Base-by-base conservation (phyloP, 2,113 vertebrate species). In the Pogonocichla stellata region DNA sequence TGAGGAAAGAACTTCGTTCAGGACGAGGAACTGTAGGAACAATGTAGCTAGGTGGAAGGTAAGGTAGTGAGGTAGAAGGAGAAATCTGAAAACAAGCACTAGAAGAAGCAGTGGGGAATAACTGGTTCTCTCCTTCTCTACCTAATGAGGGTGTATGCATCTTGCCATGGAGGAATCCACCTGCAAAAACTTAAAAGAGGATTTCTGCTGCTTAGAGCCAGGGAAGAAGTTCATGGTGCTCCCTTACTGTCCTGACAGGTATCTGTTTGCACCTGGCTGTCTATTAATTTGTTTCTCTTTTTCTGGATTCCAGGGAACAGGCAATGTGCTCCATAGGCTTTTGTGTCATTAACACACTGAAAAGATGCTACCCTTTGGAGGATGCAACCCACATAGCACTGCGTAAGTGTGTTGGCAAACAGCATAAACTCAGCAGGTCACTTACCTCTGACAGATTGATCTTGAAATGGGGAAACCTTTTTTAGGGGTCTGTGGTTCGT, bases 301-400 rank as follows among this genome's bases (percentile, higher is more conserved):
- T 94, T 96, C 80, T 93, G 96, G 31, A 29, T 95, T 97, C 42
- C 91, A 99, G 99, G 96, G 99, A 99, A 86, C 99, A 99, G 81
- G 98, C 99, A 11, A 98, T 99, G 99, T 97, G 98, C 22, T 99
- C 99, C 0, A 95, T 99, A 33, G 99, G 99, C 65, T 97, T 99
- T 88, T 99, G 99, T 96, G 99, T 99, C 88, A 97, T 99, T 94
- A 99, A 97, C 95, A 99, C 99, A 23, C 93, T 98, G 92, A 99
- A 99, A 96, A 98, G 99, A 97, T 98, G 99, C 34, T 99, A 99
- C 96, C 99, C 99, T 9, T 97, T 99, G 94, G 99, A 99, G 88
- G 99, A 99, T 33, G 99, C 99, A 17, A 99, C 99, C 42, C 99
- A 99, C 97, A 99, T 99, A 71, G 99, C 99, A 14, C 97, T 99